Evolutionary conservation across 2,113 vertebrate species (phyloP).

Genomic region (Nettapus auritus): DNA sequence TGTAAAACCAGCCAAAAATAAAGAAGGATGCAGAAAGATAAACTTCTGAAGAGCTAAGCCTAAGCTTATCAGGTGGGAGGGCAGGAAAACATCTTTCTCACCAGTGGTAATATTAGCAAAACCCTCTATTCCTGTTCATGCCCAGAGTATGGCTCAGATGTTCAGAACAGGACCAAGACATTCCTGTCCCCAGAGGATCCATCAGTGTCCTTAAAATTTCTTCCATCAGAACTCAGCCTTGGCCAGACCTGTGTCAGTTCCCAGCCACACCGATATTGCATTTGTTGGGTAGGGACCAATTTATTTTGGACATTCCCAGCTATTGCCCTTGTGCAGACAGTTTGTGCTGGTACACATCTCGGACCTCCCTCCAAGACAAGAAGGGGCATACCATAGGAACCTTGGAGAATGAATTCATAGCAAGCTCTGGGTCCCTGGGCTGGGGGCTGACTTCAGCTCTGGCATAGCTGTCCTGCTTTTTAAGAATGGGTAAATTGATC

Average conservation of each 20-base stretch:
- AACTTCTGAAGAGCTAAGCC: background rate
- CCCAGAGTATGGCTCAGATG: background rate
- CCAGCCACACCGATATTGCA: background rate
- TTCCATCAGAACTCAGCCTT: background rate
- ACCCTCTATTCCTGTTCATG: background rate
- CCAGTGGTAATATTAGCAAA: background rate
- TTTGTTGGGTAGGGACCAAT: background rate
- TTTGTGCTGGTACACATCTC: background rate
- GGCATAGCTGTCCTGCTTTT: background rate
- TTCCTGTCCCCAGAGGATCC: background rate
- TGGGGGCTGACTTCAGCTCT: background rate
- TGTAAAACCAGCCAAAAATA: background rate
- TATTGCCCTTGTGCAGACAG: background rate
- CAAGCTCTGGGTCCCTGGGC: background rate
- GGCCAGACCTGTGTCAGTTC: background rate
- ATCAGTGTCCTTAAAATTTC: background rate
- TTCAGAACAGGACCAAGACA: background rate
- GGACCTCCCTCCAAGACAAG: background rate
- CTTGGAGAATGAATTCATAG: background rate
- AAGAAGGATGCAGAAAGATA: background rate
- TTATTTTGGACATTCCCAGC: background rate
- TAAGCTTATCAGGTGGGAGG: background rate
- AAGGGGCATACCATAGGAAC: background rate
- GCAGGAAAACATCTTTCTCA: background rate
- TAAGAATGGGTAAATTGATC: background rate